Evolutionary conservation across 1,140 invertebrate genomes (phyloP).

Genomic region (Dendrolimus kikuchii): DNA sequence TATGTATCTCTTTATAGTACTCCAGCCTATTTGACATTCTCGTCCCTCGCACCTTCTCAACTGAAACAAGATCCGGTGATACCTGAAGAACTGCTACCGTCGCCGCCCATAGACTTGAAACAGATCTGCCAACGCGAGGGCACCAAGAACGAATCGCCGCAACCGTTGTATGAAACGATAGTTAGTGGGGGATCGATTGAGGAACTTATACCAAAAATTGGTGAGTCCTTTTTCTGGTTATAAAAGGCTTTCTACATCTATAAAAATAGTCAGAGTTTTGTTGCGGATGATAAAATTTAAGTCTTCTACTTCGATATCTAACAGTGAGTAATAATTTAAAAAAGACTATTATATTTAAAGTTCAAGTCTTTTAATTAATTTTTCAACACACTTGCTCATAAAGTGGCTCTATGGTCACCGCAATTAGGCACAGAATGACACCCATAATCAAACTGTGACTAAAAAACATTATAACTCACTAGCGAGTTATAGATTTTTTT

Average conservation of each 20-base stretch:
- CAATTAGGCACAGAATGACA: too few species aligned
- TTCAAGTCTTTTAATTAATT: too few species aligned
- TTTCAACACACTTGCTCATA: too few species aligned
- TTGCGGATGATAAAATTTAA: too few species aligned
- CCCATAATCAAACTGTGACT: too few species aligned
- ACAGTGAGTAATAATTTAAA: too few species aligned
- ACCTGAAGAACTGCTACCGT: constrained; percentile 43
- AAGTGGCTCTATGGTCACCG: too few species aligned
- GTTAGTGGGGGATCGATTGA: constrained; percentile 34
- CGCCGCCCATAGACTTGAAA: constrained; percentile 32
- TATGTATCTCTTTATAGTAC: constrained; percentile 24
- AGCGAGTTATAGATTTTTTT: too few species aligned
- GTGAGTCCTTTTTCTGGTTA: constrained; percentile 25
- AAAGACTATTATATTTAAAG: too few species aligned
- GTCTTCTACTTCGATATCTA: too few species aligned
- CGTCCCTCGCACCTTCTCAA: constrained; percentile 15
- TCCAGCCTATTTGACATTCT: constrained; percentile 46
- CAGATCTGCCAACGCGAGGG: constrained; percentile 21
- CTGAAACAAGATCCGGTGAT: constrained; percentile 34
- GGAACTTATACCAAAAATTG: constrained; percentile 44
- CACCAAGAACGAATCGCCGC: constrained; percentile 13
- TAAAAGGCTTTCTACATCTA: not conserved
- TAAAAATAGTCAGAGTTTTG: too few species aligned
- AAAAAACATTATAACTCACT: too few species aligned
- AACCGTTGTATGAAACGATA: constrained; percentile 45